Conservation (phyloP, 92 coral and sea anemone species). For the Porites evermanni region DNA sequence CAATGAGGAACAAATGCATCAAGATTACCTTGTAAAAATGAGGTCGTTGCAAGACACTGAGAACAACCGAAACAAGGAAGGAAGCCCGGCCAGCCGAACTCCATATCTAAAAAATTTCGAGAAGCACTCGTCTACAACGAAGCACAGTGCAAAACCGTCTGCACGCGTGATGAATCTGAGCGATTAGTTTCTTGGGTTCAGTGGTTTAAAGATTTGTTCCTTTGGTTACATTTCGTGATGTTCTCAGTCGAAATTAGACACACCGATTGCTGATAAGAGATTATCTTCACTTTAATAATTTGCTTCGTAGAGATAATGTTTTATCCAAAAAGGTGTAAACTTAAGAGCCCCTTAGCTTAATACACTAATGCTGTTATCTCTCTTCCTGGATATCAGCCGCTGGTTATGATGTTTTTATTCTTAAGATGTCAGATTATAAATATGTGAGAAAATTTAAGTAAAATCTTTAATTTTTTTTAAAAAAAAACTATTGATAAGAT, state of each 20-base stretch:
- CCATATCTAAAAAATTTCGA: not conserved
- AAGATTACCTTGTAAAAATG: constrained; percentile 19
- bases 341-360: not conserved
- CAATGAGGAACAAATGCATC: too few relatives aligned
- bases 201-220: not conserved
- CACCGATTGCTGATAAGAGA: constrained; percentile 2
- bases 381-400: not conserved
- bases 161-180: not conserved
- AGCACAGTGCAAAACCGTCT: not conserved
- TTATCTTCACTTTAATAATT: constrained; percentile 17
- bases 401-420: not conserved
- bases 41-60: constrained; percentile 17
- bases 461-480: not conserved
- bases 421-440: not conserved
- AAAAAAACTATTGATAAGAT: not conserved
- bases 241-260: not conserved
- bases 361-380: constrained; percentile 18
- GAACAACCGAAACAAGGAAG: constrained; percentile 21
- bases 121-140: not conserved
- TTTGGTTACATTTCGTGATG: not conserved
- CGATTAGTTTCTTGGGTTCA: not conserved
- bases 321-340: not conserved
- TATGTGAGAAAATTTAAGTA: not conserved
- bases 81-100: constrained; percentile 19
- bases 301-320: constrained; percentile 31